Evolutionary conservation across 2,113 vertebrate species (phyloP).

Genomic region (Antechinus flavipes): DNA sequence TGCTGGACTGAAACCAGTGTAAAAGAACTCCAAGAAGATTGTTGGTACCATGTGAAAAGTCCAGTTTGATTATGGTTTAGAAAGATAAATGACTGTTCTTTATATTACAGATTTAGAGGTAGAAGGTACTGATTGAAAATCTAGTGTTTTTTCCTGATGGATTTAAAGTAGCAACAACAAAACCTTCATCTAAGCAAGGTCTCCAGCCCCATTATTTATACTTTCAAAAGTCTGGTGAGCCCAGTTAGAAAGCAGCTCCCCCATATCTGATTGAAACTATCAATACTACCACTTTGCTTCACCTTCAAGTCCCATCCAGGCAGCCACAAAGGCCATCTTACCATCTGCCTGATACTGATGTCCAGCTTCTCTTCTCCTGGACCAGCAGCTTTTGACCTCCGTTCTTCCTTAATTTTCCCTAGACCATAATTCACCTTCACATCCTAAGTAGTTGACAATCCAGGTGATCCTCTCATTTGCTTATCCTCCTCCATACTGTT

Average conservation of each 20-base stretch:
- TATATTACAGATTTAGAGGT: background rate
- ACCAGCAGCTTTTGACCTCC: background rate
- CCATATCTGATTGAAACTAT: background rate
- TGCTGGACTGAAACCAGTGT: constrained; percentile 55
- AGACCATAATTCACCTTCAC: background rate
- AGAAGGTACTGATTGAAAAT: background rate
- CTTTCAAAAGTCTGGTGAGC: background rate
- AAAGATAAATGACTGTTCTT: constrained; percentile 5
- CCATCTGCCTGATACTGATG: background rate
- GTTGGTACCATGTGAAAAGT: constrained; percentile 9
- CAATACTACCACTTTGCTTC: background rate
- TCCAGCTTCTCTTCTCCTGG: background rate
- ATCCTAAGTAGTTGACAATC: background rate
- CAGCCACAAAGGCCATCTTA: background rate
- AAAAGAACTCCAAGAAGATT: constrained; percentile 45
- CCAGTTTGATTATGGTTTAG: constrained; percentile 28
- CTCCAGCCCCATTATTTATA: background rate
- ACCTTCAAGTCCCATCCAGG: background rate
- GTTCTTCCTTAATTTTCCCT: background rate
- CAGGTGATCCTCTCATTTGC: background rate
- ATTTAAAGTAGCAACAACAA: background rate
- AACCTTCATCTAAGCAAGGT: constrained; percentile 23
- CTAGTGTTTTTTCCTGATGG: background rate
- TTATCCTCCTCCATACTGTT: background rate
- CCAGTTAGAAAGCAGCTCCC: background rate